Conservation (phyloP, 2,113 vertebrate species). For the Indicator maculatus region DNA sequence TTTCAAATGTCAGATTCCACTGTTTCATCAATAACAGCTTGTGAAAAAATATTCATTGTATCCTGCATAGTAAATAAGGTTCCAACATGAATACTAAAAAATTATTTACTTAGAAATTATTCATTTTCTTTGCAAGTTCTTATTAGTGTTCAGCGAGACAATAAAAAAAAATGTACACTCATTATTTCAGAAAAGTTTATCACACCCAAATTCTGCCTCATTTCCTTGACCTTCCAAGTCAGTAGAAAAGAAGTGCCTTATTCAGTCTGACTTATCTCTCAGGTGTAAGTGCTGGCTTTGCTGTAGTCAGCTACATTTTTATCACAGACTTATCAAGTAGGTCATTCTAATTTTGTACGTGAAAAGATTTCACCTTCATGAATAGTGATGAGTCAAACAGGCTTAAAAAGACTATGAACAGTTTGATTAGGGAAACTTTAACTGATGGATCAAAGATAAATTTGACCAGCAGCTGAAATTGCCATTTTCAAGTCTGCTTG, state of each 20-base stretch:
- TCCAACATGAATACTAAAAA: neutral
- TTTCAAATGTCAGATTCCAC: neutral
- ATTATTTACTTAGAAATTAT: neutral
- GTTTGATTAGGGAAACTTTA: constrained; percentile 23
- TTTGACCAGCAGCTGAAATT: constrained; percentile 1
- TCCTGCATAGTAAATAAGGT: neutral
- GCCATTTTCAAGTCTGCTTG: neutral
- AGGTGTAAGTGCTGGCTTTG: neutral
- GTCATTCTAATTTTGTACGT: constrained; percentile 33
- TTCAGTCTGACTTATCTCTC: neutral
- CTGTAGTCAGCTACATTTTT: constrained; percentile 44
- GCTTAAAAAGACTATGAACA: constrained; percentile 12
- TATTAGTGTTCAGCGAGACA: neutral
- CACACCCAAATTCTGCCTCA: neutral
- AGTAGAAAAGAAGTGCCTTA: neutral
- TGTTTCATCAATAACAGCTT: neutral
- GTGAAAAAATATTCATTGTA: neutral
- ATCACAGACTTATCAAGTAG: constrained; percentile 25
- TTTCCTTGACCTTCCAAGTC: neutral
- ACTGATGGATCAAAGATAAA: neutral
- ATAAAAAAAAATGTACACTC: neutral
- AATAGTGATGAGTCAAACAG: constrained; percentile 44
- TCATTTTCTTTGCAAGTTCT: neutral
- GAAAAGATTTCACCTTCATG: constrained; percentile 48
- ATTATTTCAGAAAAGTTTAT: neutral